Evolutionary conservation across 2,113 vertebrate genomes (phyloP).

Genomic region (Erythrocercus mccallii): DNA sequence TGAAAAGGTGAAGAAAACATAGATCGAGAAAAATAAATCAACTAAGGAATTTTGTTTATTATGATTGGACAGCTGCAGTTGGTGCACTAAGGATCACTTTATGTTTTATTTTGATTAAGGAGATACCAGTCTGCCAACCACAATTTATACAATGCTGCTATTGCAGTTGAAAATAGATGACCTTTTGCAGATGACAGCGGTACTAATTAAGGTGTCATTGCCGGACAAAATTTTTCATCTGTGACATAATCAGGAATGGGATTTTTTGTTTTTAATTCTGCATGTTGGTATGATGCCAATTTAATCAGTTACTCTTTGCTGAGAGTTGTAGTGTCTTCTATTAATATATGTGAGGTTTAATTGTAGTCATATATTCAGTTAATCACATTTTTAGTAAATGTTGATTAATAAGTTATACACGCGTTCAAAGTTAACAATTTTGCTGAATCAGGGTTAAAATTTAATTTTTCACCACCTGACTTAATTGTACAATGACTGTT

Average conservation of each 20-base stretch:
- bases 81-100: conserved; percentile 73
- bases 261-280: not conserved
- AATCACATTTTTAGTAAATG: not conserved
- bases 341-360: not conserved
- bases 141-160: conserved; percentile 71
- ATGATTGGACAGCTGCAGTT: conserved; percentile 74
- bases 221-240: not conserved
- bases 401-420: not conserved
- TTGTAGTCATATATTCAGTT: not conserved
- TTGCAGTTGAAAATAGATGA: conserved; percentile 64
- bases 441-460: not conserved
- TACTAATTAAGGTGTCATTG: conserved; percentile 39
- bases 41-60: conserved; percentile 80
- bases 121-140: conserved; percentile 77
- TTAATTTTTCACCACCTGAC: not conserved
- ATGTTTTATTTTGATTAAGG: conserved; percentile 80
- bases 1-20: conserved; percentile 72
- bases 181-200: conserved; percentile 58
- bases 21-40: conserved; percentile 70
- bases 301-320: not conserved
- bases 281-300: not conserved
- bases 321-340: not conserved
- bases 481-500: not conserved
- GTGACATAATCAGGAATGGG: not conserved
- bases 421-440: not conserved